A percentile compares a stretch with the other conserved stretches of the same genome.
phyloP scores from a whole-genome alignment of 1,140 invertebrate genomes.

The Acromyrmex echinatior region DNA sequence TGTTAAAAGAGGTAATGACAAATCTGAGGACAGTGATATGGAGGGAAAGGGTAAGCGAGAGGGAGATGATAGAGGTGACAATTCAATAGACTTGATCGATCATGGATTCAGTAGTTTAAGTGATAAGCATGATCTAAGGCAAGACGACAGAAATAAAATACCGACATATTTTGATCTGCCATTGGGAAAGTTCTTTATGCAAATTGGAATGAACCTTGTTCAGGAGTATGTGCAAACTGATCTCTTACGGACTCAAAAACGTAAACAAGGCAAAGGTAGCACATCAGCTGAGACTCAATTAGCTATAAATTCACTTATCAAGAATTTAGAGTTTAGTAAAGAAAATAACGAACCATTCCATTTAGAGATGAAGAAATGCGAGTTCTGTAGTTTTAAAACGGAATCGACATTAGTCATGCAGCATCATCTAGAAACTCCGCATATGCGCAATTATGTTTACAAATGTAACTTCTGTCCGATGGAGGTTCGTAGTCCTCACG shows the following conservation, averaged over 20 bases:
- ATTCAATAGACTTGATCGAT: conserved; percentile 81
- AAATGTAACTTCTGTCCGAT: conserved; percentile 95
- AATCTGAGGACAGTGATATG: conserved; percentile 78
- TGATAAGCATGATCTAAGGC: conserved; percentile 74
- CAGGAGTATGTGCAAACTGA: conserved; percentile 97
- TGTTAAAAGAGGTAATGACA: conserved; percentile 81
- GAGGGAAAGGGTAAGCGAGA: conserved; percentile 79
- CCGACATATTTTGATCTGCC: conserved; percentile 93
- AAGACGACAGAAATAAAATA: conserved; percentile 82
- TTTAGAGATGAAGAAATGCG: conserved; percentile 93
- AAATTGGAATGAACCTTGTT: conserved; percentile 96
- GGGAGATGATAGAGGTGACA: conserved; percentile 83
- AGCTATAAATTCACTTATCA: conserved; percentile 93
- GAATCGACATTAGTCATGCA: conserved; percentile 95
- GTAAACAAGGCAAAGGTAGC: conserved; percentile 90
- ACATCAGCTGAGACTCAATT: conserved; percentile 90
- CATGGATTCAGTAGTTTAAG: conserved; percentile 72
- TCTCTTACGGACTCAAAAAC: conserved; percentile 94
- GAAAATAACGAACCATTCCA: conserved; percentile 95
- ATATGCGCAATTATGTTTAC: conserved; percentile 95
- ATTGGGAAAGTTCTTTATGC: conserved; percentile 96
- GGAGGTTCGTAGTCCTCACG: conserved; percentile 93
- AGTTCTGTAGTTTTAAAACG: conserved; percentile 97
- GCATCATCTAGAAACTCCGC: conserved; percentile 96
- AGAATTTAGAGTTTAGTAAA: conserved; percentile 95